A percentile compares a stretch with the other conserved stretches of the same genome.
Evolutionary conservation across 1,140 invertebrate species (phyloP).

Genomic region (Oscheius sp.): DNA sequence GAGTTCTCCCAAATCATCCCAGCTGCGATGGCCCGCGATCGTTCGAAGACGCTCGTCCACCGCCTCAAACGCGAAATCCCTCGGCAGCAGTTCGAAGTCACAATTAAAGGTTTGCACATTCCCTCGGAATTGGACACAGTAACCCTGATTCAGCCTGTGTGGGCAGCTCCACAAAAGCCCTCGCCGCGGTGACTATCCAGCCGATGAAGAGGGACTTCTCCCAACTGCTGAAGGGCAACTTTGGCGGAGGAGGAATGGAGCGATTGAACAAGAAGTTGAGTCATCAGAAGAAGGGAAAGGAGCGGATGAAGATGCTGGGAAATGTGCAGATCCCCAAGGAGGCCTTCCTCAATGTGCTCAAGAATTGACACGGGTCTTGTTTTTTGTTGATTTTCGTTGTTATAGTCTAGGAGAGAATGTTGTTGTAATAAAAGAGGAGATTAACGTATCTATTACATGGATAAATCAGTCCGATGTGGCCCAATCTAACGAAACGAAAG

Average conservation of each 20-base stretch:
- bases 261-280: slow-evolving; percentile 82
- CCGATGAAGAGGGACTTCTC: slow-evolving; percentile 80
- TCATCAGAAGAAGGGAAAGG: slow-evolving; percentile 87
- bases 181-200: slow-evolving; percentile 83
- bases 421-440: too few relatives aligned
- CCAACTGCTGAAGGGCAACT: slow-evolving; percentile 54
- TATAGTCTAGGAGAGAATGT: too few relatives aligned
- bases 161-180: slow-evolving; percentile 73
- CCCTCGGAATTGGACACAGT: neutral
- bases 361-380: slow-evolving; percentile 60
- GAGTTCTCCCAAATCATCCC: slow-evolving; percentile 84
- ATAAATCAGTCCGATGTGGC: too few relatives aligned
- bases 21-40: slow-evolving; percentile 68
- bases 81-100: slow-evolving; percentile 78
- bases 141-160: slow-evolving; percentile 48
- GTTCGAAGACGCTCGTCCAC: slow-evolving; percentile 72
- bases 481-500: too few relatives aligned
- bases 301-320: slow-evolving; percentile 82
- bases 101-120: slow-evolving; percentile 73
- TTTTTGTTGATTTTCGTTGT: neutral
- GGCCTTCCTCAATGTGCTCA: slow-evolving; percentile 87
- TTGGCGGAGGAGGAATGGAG: slow-evolving; percentile 75
- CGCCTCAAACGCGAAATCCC: slow-evolving; percentile 85
- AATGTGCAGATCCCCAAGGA: slow-evolving; percentile 85
- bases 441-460: too few relatives aligned